These are phyloP conservation scores for Hirtodrosophila cameraria DNA, from an alignment of 2,888 invertebrate species.

Conservation along the genomic window DNA sequence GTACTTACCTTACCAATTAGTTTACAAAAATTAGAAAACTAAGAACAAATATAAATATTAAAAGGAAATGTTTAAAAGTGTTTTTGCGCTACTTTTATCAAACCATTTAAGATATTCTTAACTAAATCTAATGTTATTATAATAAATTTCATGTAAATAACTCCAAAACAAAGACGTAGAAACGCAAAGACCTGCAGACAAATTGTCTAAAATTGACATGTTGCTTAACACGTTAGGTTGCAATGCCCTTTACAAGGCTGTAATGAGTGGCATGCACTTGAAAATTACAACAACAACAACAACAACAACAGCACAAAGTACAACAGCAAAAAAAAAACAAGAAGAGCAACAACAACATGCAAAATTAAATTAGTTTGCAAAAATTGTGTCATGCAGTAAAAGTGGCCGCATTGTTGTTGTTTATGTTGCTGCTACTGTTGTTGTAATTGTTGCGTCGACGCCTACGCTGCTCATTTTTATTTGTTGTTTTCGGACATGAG, in stretches of 20 bases:
- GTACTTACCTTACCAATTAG: no score
- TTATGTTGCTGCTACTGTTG: slow-evolving; percentile 32
- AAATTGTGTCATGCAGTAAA: slow-evolving; percentile 63
- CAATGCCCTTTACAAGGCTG: slow-evolving; percentile 15
- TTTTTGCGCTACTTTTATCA: no score
- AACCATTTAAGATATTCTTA: no score
- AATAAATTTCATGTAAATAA: no score
- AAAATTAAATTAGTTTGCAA: slow-evolving; percentile 55
- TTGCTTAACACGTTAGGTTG: slow-evolving; percentile 4
- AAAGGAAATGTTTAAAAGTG: no score
- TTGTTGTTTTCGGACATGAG: slow-evolving; percentile 71
- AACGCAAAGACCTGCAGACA: background rate
- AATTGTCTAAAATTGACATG: background rate
- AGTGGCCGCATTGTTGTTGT: slow-evolving; percentile 40
- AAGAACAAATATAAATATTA: no score
- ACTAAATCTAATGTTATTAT: no score
- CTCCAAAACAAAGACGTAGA: no score
- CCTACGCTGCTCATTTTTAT: slow-evolving; percentile 51
- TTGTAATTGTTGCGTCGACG: slow-evolving; percentile 70
- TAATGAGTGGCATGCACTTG: slow-evolving; percentile 47
- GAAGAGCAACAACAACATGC: slow-evolving; percentile 38
- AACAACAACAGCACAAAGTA: slow-evolving; percentile 5
- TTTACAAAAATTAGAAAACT: no score
- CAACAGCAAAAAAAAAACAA: no score
- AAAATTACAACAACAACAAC: slow-evolving; percentile 31